Base-by-base conservation (phyloP, 2,113 vertebrate species). In the Agelaius phoeniceus region DNA sequence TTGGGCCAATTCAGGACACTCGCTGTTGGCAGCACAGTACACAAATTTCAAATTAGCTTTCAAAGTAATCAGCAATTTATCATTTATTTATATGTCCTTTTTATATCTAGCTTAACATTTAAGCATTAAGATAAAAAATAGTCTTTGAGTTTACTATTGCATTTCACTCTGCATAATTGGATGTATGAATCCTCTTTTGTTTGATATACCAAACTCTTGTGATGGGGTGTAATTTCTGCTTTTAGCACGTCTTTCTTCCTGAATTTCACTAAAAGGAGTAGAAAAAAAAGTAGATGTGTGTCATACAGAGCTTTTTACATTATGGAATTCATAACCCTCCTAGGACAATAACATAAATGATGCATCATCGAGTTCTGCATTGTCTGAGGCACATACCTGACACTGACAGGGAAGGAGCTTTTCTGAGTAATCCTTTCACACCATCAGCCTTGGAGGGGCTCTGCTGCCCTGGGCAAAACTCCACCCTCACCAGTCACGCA, bases 11-110 rank as follows among this genome's bases (percentile, higher is more conserved):
- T 93, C 76, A 90, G 71, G 87, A 93, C 79, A 79, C 54, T 90
- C 7, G 2, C 83, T 90, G 81, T 77, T 9, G 4, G 87, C 80
- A 78, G 13, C 33, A 58, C 27, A 72, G 57, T 37, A 62, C 54
- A 72, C 49, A 93, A 66, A 78, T 78, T 96, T 75, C 76, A 84
- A 89, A 74, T 65, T 95, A 75, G 86, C 69, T 96, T 92, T 94
- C 76, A 78, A 89, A 95, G 84, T 73, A 93, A 94, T 90, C 79
- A 90, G 33, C 61, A 67, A 72, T 85, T 85, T 94, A 95, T 96
- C 73, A 97, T 91, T 96, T 96, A 96, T 96, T 97, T 96, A 96
- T 96, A 57, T 7, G 16, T 71, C 57, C 31, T 63, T 83, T 95
- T 90, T 95, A 83, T 82, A 91, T 65, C 59, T 66, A 67, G 54